Evolutionary conservation across 2,888 invertebrate genomes (phyloP).

Genomic region (Sialis fuliginosa): DNA sequence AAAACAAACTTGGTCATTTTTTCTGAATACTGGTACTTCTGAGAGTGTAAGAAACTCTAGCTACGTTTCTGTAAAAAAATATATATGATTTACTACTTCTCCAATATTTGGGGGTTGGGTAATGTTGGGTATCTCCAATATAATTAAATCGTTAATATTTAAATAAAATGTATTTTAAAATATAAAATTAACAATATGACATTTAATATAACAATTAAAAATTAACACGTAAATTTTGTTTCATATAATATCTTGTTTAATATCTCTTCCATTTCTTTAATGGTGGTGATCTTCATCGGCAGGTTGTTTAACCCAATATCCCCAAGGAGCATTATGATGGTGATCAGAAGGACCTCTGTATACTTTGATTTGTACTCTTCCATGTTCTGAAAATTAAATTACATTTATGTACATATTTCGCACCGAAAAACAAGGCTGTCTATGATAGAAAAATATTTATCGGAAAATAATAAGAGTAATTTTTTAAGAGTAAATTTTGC

Average conservation of each 20-base stretch:
- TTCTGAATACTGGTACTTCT: no score
- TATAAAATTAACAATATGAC: background rate
- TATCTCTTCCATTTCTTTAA: background rate
- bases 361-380: conserved; percentile 54
- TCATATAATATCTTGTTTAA: no score
- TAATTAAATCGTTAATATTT: background rate
- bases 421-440: no score
- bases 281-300: conserved; percentile 34
- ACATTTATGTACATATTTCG: no score
- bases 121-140: no score
- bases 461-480: no score
- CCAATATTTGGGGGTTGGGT: background rate
- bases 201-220: no score
- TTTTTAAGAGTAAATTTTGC: no score
- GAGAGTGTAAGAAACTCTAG: background rate
- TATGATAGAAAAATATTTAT: no score
- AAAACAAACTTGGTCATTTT: no score
- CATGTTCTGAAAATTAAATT: conserved; percentile 27
- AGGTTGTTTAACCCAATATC: conserved; percentile 55
- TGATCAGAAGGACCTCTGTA: conserved; percentile 50
- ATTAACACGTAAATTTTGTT: no score
- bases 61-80: background rate
- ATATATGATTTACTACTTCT: background rate
- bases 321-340: conserved; percentile 44
- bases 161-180: conserved; percentile 1